Evolutionary conservation across 2,113 vertebrate genomes (phyloP), one percentile per base, ranked within the genome.

Genomic region (Peromyscus polionotus): DNA sequence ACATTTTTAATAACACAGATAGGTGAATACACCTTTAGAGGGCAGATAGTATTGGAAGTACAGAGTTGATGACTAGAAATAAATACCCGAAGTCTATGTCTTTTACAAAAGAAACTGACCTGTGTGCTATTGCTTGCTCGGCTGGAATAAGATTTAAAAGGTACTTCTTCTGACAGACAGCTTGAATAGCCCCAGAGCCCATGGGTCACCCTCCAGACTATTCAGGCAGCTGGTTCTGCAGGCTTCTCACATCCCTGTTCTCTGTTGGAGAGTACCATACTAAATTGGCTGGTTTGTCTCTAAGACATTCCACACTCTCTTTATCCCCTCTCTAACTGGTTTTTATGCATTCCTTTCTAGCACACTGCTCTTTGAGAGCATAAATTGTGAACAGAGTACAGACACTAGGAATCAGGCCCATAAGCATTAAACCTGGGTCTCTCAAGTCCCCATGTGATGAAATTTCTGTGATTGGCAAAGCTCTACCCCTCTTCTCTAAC

Each of bases 51-150:
- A 12, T 76, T 91, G 48, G 57, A 63, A 31, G 63, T 70, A 16
- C 57, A 24, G 31, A 16, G n/a, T 28, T 73, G 93, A 89, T 42
- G 48, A 9, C 36, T 54, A 91, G 93, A 91, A 89, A 68, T 88
- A 93, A 87, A 68, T 48, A 86, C 33, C 51, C 5, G 33, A 65
- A 73, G 95, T 36, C 1, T 1, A 19, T 13, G 7, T 83, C 70
- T 95, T 94, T 96, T 94, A 86, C 86, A 70, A 59, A 87, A 87
- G 65, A 85, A 91, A 73, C 61, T 87, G 76, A 90, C 70, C n/a
- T 80, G 51, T 14, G 11, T 59, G n/a, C 61, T 51, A 10, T 73
- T 77, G 87, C 68, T 97, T 91, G 51, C 86, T 94, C 36, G 26
- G 63, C 80, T 67, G 33, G 83, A 93, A 80, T n/a, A 84, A 57